These are phyloP conservation scores for Abrostola tripartita DNA, from an alignment of 2,888 invertebrate genomes.

Conservation along the genomic window DNA sequence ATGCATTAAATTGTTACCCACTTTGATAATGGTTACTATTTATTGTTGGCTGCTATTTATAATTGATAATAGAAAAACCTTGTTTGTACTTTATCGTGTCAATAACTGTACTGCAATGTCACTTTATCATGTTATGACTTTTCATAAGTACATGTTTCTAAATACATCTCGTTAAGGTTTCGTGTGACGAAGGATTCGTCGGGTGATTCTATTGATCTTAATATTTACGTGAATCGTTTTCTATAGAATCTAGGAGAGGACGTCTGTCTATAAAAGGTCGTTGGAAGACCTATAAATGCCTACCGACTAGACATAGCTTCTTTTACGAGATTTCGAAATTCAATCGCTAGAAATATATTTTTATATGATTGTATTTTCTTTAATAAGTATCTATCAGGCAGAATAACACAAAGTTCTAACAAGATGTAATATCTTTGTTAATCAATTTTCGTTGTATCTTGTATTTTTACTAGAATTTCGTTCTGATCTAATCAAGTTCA, in stretches of 20 bases:
- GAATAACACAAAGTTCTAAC: conserved; percentile 1
- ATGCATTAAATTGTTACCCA: conserved; percentile 18
- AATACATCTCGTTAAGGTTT: too few species aligned
- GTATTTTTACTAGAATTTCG: conserved; percentile 4
- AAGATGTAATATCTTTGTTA: conserved; percentile 2
- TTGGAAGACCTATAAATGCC: conserved; percentile 1
- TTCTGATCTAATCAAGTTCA: conserved; percentile 17
- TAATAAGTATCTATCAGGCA: not conserved
- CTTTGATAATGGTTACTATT: conserved; percentile 27
- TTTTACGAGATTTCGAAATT: too few species aligned
- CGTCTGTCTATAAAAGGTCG: not conserved
- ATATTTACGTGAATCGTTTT: too few species aligned
- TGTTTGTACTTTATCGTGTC: conserved; percentile 29
- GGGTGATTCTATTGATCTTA: conserved; percentile 1
- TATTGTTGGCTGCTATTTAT: not conserved
- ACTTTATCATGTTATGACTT: conserved; percentile 2
- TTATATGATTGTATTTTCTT: not conserved
- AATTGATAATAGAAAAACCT: conserved; percentile 36
- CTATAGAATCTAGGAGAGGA: too few species aligned
- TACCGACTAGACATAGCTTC: not conserved
- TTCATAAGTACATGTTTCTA: too few species aligned
- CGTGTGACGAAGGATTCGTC: conserved; percentile 6
- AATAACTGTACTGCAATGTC: conserved; percentile 23
- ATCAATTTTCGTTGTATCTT: conserved; percentile 4
- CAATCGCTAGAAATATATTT: too few species aligned